These are phyloP conservation scores for Chaetogeoica ovagalla DNA, from an alignment of 2,888 invertebrate species.

Conservation along the genomic window DNA sequence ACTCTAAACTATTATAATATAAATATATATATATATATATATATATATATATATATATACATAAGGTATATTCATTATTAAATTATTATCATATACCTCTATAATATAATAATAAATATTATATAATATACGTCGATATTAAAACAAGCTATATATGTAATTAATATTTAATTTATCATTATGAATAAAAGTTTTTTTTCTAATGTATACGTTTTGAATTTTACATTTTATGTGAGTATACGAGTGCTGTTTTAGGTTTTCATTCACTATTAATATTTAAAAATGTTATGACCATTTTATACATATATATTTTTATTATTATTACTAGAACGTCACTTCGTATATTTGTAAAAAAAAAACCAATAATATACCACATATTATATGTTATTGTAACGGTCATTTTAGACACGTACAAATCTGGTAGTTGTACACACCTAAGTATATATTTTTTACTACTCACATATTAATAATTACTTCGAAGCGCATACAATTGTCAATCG, in stretches of 20 bases:
- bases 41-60: neutral
- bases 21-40: no score
- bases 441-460: neutral
- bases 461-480: neutral
- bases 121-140: slow-evolving; percentile 13
- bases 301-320: neutral
- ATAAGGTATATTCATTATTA: slow-evolving; percentile 27
- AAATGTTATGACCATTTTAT: neutral
- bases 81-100: slow-evolving; percentile 25
- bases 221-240: neutral
- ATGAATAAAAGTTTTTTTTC: slow-evolving; percentile 13
- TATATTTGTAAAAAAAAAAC: neutral
- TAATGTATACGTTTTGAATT: neutral
- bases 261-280: neutral
- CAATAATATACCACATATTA: neutral
- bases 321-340: neutral
- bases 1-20: slow-evolving; percentile 30
- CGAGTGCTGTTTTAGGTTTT: neutral
- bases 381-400: neutral
- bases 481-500: no score
- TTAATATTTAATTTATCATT: slow-evolving; percentile 42
- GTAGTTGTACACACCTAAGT: neutral
- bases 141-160: slow-evolving; percentile 43
- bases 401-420: neutral
- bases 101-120: slow-evolving; percentile 13